phyloP scores from a whole-genome alignment of 2,797 vertebrate species.

The Oreochromis grahami region DNA sequence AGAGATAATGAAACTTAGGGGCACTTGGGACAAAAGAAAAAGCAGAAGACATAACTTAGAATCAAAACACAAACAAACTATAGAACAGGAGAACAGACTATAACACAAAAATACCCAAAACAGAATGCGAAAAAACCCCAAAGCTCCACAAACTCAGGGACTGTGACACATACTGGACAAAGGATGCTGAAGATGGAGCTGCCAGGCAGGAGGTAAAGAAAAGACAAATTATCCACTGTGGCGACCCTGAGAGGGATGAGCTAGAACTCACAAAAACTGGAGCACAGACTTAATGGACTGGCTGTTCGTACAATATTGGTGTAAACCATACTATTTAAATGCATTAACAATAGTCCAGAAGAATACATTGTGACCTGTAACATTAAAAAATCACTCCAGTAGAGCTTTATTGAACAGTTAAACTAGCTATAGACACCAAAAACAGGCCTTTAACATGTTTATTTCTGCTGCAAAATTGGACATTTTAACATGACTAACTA shows the following conservation, averaged over 20 bases:
- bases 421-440: background rate
- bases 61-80: too few species aligned
- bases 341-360: background rate
- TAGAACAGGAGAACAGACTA: background rate
- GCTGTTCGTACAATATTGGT: background rate
- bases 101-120: background rate
- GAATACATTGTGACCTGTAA: background rate
- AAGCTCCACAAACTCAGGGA: background rate
- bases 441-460: background rate
- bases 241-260: background rate
- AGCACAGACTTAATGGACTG: background rate
- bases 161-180: background rate
- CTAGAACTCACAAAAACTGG: background rate
- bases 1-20: background rate
- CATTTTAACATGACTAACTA: background rate
- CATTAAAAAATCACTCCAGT: background rate
- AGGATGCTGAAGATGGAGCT: background rate
- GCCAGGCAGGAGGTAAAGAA: background rate
- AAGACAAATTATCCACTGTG: background rate
- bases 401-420: background rate
- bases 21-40: background rate
- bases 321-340: background rate
- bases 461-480: background rate
- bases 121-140: background rate
- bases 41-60: background rate